phyloP scores from a whole-genome alignment of 2,797 vertebrate species.

The Pachyuromys duprasi region DNA sequence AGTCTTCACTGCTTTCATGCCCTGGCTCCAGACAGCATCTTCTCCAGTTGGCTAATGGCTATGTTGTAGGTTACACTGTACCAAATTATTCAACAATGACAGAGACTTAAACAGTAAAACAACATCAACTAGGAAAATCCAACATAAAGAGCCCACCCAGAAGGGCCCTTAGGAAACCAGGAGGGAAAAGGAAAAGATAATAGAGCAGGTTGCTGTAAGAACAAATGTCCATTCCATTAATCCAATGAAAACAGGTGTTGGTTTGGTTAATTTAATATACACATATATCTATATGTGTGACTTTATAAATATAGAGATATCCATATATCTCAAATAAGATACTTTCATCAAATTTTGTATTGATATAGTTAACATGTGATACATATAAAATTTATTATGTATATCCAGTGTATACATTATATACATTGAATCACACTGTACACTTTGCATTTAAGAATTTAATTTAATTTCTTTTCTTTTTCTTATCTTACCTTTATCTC shows the following conservation, averaged over 20 bases:
- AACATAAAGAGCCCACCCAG: neutral
- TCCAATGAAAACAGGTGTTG: neutral
- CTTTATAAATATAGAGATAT: neutral
- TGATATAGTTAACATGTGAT: neutral
- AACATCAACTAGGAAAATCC: constrained; percentile 62
- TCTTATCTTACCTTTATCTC: too few relatives aligned
- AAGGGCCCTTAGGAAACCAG: constrained; percentile 21
- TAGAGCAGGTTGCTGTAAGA: neutral
- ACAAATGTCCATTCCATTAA: neutral
- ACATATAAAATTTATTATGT: neutral
- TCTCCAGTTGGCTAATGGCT: constrained; percentile 52
- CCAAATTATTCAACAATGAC: constrained; percentile 60
- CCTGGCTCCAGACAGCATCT: constrained; percentile 67
- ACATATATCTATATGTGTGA: neutral
- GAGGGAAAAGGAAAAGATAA: neutral
- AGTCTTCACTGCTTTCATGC: constrained; percentile 45
- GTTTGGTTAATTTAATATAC: neutral
- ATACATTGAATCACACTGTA: neutral
- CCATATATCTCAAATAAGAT: neutral
- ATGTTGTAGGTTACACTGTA: constrained; percentile 68
- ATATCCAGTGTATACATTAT: neutral
- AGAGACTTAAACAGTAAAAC: constrained; percentile 42
- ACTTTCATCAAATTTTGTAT: neutral
- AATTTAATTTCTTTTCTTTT: neutral
- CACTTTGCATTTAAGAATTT: neutral